A percentile compares a stretch with the other conserved stretches of the same genome.
Evolutionary conservation across 1,140 invertebrate species (phyloP).

Genomic region (Elymnias hypermnestra): DNA sequence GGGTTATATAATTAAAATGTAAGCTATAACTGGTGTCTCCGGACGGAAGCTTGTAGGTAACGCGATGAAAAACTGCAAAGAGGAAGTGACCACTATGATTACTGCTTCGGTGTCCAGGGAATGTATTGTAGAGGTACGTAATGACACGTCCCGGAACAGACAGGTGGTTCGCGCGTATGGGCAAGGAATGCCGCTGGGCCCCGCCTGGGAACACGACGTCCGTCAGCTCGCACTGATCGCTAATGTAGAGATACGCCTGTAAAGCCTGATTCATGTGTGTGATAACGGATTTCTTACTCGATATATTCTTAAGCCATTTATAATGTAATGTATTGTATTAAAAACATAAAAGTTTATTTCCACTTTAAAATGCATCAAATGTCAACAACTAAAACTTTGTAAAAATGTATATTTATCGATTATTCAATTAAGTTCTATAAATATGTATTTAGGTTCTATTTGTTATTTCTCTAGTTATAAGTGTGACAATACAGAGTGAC

Average conservation of each 20-base stretch:
- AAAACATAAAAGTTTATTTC: too few species aligned
- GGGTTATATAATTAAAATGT: conserved; percentile 5
- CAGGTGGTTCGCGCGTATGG: conserved; percentile 53
- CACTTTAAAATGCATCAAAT: too few species aligned
- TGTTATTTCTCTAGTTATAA: too few species aligned
- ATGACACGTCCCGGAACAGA: conserved; percentile 56
- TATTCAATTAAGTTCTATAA: too few species aligned
- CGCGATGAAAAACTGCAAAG: conserved; percentile 38
- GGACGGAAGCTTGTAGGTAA: conserved; percentile 22
- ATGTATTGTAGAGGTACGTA: conserved; percentile 43
- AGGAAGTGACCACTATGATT: conserved; percentile 48
- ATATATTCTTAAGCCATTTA: too few species aligned
- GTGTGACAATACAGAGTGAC: too few species aligned
- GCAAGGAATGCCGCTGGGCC: conserved; percentile 55
- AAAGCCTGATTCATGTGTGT: conserved; percentile 34
- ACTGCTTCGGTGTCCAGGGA: conserved; percentile 49
- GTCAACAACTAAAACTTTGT: too few species aligned
- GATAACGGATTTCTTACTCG: conserved; percentile 44
- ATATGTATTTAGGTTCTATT: too few species aligned
- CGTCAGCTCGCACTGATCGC: conserved; percentile 28
- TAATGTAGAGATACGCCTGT: conserved; percentile 34
- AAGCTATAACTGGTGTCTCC: conserved; percentile 1
- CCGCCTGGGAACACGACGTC: conserved; percentile 50
- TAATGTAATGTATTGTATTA: too few species aligned
- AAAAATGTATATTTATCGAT: too few species aligned